Evolutionary conservation across 2,888 invertebrate species (phyloP).

Genomic region (Conistra vaccinii): DNA sequence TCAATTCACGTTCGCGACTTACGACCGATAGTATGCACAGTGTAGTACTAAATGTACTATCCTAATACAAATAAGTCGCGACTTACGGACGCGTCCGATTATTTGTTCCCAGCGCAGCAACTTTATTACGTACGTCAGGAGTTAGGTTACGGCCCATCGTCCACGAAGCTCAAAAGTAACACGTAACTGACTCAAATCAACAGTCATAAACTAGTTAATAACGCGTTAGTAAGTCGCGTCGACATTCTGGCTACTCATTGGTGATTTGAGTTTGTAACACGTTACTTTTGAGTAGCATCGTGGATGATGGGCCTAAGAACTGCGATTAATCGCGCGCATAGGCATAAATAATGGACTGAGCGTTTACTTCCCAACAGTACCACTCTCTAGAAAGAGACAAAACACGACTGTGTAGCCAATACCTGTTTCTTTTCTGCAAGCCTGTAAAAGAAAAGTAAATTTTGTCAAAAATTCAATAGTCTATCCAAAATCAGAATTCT

Average conservation of each 20-base stretch:
- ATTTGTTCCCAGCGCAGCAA: too few relatives aligned
- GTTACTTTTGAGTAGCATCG: background rate
- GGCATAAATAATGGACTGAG: background rate
- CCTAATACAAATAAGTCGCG: too few relatives aligned
- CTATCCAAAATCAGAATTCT: background rate
- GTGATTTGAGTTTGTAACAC: too few relatives aligned
- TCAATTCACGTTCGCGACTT: too few relatives aligned
- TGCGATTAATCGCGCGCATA: conserved; percentile 23
- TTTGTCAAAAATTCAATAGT: background rate
- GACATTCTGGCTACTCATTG: too few relatives aligned
- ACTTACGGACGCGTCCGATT: too few relatives aligned
- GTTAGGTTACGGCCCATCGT: background rate
- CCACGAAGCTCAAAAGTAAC: background rate
- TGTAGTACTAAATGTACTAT: too few relatives aligned
- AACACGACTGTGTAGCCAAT: background rate
- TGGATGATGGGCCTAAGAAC: background rate
- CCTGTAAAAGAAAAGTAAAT: background rate
- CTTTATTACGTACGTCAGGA: conserved; percentile 9
- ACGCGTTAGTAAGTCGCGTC: background rate
- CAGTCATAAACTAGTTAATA: background rate
- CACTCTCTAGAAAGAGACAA: background rate
- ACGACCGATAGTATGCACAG: too few relatives aligned
- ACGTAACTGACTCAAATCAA: background rate
- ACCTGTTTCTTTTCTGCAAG: background rate
- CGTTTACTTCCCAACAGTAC: background rate